These are phyloP conservation scores for Samia ricini DNA, from an alignment of 1,140 invertebrate species.

Conservation along the genomic window DNA sequence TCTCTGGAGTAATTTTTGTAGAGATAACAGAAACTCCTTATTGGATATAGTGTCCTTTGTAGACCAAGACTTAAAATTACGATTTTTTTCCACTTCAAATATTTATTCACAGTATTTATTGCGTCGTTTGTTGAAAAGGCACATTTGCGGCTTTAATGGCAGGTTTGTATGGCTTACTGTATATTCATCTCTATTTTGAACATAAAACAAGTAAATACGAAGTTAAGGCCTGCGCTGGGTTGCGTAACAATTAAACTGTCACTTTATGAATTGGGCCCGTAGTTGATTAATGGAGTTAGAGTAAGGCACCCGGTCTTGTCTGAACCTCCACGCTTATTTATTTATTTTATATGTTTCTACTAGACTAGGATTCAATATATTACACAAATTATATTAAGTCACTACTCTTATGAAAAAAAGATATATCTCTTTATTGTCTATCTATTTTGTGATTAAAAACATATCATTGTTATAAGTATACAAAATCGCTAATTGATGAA, in stretches of 20 bases:
- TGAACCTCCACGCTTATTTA: slow-evolving; percentile 55
- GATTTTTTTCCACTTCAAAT: neutral
- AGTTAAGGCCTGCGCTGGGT: slow-evolving; percentile 41
- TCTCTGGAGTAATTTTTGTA: too few species aligned
- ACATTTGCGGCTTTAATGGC: slow-evolving; percentile 48
- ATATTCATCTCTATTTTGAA: slow-evolving; percentile 37
- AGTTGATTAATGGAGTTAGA: slow-evolving; percentile 66
- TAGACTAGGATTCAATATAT: neutral
- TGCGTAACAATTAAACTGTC: slow-evolving; percentile 69
- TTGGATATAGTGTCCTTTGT: too few species aligned
- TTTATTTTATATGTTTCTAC: slow-evolving; percentile 42
- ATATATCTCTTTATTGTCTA: too few species aligned
- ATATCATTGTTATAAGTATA: too few species aligned
- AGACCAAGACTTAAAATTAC: too few species aligned
- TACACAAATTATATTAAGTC: neutral
- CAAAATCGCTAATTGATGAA: too few species aligned
- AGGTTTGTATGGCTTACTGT: slow-evolving; percentile 29
- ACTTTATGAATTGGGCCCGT: slow-evolving; percentile 66
- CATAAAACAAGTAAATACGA: slow-evolving; percentile 62
- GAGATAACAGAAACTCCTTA: too few species aligned
- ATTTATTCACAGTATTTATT: neutral
- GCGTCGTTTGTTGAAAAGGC: neutral
- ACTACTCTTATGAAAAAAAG: neutral
- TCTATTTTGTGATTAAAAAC: too few species aligned
- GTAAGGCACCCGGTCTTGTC: slow-evolving; percentile 37